These are phyloP conservation scores for Morone chrysops DNA, from an alignment of 2,113 vertebrate genomes.

Conservation along the genomic window DNA sequence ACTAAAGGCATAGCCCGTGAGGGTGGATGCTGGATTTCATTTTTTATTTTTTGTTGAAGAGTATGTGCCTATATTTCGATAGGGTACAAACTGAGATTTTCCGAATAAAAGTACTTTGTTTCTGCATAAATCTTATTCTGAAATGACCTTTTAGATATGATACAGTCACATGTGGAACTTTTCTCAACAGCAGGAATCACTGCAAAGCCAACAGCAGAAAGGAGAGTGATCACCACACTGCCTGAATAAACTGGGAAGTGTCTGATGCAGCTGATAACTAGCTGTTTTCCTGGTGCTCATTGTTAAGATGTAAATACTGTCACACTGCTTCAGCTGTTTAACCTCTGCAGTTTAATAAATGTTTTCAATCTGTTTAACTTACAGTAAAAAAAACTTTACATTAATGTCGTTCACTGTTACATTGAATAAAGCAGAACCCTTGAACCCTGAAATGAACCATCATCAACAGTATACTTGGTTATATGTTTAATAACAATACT, in stretches of 20 bases:
- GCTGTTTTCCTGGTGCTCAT: constrained; percentile 43
- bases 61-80: constrained; percentile 17
- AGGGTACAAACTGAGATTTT: constrained; percentile 11
- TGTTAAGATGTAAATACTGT: constrained; percentile 66
- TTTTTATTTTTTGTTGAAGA: constrained; percentile 15
- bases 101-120: constrained; percentile 30
- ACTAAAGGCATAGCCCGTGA: constrained; percentile 33
- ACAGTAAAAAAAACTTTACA: background rate
- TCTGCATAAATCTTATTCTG: constrained; percentile 30
- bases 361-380: background rate
- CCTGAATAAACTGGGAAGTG: constrained; percentile 32
- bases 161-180: background rate
- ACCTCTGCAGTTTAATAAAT: constrained; percentile 32
- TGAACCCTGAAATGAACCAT: background rate
- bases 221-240: constrained; percentile 9
- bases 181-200: constrained; percentile 27
- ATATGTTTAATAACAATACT: background rate
- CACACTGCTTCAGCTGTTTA: constrained; percentile 45
- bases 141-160: background rate
- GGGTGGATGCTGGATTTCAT: constrained; percentile 23
- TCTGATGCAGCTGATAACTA: constrained; percentile 8
- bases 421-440: background rate
- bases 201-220: constrained; percentile 7
- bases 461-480: background rate
- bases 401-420: constrained; percentile 15